phyloP scores from a whole-genome alignment of 1,140 invertebrate species.

The Neocloeon triangulifer region DNA sequence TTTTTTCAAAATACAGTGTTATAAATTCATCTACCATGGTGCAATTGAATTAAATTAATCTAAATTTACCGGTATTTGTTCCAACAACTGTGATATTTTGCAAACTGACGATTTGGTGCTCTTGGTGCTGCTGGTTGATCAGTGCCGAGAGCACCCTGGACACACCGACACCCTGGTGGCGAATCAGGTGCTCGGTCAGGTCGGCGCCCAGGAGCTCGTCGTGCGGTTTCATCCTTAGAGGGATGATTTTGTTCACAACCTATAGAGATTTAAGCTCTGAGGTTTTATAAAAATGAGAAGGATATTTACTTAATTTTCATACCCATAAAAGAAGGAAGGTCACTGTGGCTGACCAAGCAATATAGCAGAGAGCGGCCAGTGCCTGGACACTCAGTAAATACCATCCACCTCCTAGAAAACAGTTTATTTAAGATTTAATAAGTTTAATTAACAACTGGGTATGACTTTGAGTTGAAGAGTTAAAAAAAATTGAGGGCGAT shows the following conservation, averaged over 20 bases:
- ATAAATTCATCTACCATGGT: too few species aligned
- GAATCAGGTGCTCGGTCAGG: constrained; percentile 61
- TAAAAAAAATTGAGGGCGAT: too few species aligned
- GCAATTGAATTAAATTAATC: too few species aligned
- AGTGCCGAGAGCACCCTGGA: constrained; percentile 32
- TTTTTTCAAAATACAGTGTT: too few species aligned
- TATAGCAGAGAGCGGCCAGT: constrained; percentile 42
- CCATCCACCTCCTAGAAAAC: constrained; percentile 78
- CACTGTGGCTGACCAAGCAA: constrained; percentile 41
- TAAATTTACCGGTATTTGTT: too few species aligned
- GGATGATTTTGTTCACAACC: constrained; percentile 50
- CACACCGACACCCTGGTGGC: constrained; percentile 32
- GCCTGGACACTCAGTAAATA: constrained; percentile 61
- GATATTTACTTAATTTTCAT: constrained; percentile 4
- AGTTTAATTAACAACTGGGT: too few species aligned
- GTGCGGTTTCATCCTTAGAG: constrained; percentile 59
- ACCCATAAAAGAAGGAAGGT: constrained; percentile 47
- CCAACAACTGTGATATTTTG: too few species aligned
- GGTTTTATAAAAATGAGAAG: neutral
- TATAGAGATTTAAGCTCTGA: constrained; percentile 11
- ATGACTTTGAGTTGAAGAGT: too few species aligned
- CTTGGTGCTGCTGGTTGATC: too few species aligned
- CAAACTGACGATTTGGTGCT: too few species aligned
- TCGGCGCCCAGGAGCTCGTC: constrained; percentile 74
- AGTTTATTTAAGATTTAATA: too few species aligned